phyloP scores from a whole-genome alignment of 2,797 vertebrate genomes.

The Acestrorhynchus altus region DNA sequence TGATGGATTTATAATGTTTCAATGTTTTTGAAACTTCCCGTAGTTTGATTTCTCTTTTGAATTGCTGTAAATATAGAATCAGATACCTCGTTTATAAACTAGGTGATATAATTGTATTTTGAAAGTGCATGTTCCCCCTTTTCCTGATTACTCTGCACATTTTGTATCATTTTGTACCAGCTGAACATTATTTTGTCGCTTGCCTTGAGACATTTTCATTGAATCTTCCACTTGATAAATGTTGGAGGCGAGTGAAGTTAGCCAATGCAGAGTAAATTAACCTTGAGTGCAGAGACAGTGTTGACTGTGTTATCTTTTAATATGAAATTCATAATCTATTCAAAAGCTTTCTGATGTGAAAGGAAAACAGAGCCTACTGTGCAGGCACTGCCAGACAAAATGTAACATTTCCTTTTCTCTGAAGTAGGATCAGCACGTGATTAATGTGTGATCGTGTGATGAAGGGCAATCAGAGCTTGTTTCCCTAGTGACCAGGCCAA shows the following conservation, averaged over 20 bases:
- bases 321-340: conserved; percentile 25
- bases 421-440: neutral
- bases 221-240: conserved; percentile 9
- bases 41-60: neutral
- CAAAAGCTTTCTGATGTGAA: conserved; percentile 22
- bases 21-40: neutral
- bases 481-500: neutral
- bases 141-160: neutral
- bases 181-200: conserved; percentile 2
- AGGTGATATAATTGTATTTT: neutral
- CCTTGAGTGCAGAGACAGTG: conserved; percentile 30
- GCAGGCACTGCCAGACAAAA: conserved; percentile 4
- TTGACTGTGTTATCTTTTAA: conserved; percentile 24
- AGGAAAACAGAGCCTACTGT: neutral
- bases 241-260: neutral
- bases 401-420: neutral
- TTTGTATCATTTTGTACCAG: conserved; percentile 4
- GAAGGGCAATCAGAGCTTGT: conserved; percentile 5
- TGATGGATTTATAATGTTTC: neutral
- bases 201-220: conserved; percentile 11
- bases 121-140: neutral
- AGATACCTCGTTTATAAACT: neutral
- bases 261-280: conserved; percentile 26
- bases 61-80: neutral
- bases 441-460: neutral